Conservation (phyloP, 2,888 invertebrate species). For the Balanococcus diminutus region DNA sequence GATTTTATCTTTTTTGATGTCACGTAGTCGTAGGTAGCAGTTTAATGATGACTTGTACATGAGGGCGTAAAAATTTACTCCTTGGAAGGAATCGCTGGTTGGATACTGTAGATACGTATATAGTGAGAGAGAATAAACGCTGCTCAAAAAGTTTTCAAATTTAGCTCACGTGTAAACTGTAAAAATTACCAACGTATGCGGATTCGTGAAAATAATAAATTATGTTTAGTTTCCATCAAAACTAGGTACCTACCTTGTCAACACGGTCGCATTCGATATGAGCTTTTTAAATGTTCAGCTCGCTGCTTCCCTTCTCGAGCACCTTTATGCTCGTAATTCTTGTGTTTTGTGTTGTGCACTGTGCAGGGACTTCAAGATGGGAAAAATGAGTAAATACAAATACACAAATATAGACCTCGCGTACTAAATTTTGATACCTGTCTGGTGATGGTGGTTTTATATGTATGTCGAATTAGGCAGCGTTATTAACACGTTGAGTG, state of each 20-base stretch:
- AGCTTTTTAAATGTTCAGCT: not conserved
- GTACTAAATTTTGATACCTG: not conserved
- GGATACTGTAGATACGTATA: not conserved
- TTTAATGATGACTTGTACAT: conserved; percentile 17
- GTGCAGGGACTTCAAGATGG: too few relatives aligned
- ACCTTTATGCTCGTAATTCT: too few relatives aligned
- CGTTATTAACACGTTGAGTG: not conserved
- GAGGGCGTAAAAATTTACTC: not conserved
- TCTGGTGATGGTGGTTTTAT: not conserved
- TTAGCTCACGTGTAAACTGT: conserved; percentile 22
- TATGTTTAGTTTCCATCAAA: conserved; percentile 6
- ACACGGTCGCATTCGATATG: not conserved
- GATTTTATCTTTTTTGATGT: not conserved
- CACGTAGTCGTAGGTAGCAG: not conserved
- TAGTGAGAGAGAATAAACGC: not conserved
- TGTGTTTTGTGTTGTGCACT: too few relatives aligned
- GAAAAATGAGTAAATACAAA: not conserved
- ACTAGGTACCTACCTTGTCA: not conserved
- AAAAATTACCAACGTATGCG: conserved; percentile 8
- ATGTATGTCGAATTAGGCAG: too few relatives aligned
- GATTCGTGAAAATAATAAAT: conserved; percentile 1
- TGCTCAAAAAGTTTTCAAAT: not conserved
- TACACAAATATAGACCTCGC: not conserved
- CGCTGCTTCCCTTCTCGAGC: not conserved
- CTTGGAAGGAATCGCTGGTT: too few relatives aligned